A percentile compares a stretch with the other conserved stretches of the same genome.
Conservation (phyloP, 2,888 invertebrate genomes). For the Patella ulyssiponensis region DNA sequence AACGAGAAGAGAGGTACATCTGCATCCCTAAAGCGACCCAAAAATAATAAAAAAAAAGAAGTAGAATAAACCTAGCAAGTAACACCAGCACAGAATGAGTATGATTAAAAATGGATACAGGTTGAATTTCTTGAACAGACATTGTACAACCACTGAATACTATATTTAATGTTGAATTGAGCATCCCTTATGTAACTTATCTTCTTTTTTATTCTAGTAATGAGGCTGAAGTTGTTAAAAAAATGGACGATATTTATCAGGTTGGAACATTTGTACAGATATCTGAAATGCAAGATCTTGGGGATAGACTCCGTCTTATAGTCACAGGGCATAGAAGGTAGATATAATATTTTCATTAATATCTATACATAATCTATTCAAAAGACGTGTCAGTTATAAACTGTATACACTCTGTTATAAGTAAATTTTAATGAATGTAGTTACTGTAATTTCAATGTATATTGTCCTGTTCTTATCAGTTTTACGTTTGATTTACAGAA, state of each 20-base stretch:
- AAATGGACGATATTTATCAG: constrained; percentile 87
- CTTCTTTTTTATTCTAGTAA: constrained; percentile 74
- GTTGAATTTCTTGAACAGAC: too few species aligned
- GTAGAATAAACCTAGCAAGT: too few species aligned
- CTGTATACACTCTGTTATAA: background rate
- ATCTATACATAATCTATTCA: too few species aligned
- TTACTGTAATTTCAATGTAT: background rate
- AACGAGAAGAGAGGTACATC: constrained; percentile 86
- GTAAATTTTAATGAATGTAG: background rate
- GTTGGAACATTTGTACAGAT: constrained; percentile 98
- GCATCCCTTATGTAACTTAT: background rate
- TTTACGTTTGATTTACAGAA: constrained; percentile 41
- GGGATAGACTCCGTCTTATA: constrained; percentile 89
- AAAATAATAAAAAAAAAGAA: too few species aligned
- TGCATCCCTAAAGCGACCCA: background rate
- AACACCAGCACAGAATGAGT: too few species aligned
- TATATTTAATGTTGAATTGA: background rate
- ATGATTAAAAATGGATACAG: too few species aligned
- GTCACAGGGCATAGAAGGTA: constrained; percentile 92
- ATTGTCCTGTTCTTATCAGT: too few species aligned
- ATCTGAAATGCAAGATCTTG: constrained; percentile 96
- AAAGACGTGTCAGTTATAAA: background rate
- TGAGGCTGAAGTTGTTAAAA: constrained; percentile 87
- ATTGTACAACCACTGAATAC: background rate
- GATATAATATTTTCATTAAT: background rate